Evolutionary conservation across 2,797 vertebrate genomes (phyloP).

Genomic region (Sebastes vulpes): DNA sequence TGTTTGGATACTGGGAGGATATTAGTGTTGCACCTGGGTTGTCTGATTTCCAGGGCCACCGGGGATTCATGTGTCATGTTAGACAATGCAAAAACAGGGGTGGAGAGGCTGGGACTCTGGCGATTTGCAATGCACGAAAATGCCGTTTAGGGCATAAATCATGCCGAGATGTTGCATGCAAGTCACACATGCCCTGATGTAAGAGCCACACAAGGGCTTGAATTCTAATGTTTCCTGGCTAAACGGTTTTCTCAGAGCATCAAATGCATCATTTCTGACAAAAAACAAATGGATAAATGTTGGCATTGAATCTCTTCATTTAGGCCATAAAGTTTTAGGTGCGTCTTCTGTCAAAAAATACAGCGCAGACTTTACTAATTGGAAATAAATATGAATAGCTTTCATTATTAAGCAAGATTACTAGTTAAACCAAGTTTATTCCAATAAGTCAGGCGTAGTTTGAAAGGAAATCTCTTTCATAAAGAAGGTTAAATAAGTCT

Average conservation of each 20-base stretch:
- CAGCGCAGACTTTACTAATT: neutral
- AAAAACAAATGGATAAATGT: slow-evolving; percentile 14
- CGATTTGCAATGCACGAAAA: slow-evolving; percentile 67
- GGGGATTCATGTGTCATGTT: slow-evolving; percentile 94
- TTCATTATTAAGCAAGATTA: slow-evolving; percentile 15
- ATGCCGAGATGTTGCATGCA: slow-evolving; percentile 65
- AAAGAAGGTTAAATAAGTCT: neutral
- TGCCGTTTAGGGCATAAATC: slow-evolving; percentile 78
- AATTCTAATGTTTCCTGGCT: slow-evolving; percentile 33
- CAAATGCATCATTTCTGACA: slow-evolving; percentile 6
- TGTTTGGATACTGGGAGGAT: slow-evolving; percentile 97
- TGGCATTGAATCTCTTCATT: neutral
- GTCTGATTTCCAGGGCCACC: slow-evolving; percentile 92
- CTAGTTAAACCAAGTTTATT: neutral
- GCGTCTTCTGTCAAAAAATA: neutral
- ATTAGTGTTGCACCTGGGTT: slow-evolving; percentile 97
- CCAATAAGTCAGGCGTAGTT: slow-evolving; percentile 6
- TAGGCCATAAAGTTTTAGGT: neutral
- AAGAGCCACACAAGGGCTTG: slow-evolving; percentile 25
- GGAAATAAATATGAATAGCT: slow-evolving; percentile 6
- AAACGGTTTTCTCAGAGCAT: slow-evolving; percentile 4
- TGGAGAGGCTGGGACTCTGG: slow-evolving; percentile 41
- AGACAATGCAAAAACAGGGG: slow-evolving; percentile 80
- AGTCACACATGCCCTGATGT: slow-evolving; percentile 60
- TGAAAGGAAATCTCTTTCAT: slow-evolving; percentile 1